These are phyloP conservation scores for Suricata suricatta DNA, from an alignment of 2,113 vertebrate species.

Conservation along the genomic window DNA sequence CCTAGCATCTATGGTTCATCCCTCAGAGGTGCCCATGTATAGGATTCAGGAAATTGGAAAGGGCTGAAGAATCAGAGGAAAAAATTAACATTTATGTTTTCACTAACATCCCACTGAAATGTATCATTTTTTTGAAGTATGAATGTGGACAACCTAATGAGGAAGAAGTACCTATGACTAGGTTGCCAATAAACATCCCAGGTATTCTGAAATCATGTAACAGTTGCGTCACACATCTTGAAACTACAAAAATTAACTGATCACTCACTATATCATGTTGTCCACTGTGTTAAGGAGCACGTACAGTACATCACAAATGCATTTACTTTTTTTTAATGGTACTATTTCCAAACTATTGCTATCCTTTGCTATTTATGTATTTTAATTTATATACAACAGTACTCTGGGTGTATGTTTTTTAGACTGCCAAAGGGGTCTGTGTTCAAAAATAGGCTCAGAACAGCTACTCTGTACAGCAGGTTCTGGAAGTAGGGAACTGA, in stretches of 20 bases:
- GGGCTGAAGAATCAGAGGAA: not conserved
- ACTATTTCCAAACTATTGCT: constrained; percentile 19
- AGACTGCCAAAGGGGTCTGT: not conserved
- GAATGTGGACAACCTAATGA: not conserved
- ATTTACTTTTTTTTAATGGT: constrained; percentile 36
- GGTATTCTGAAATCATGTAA: not conserved
- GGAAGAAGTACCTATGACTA: not conserved
- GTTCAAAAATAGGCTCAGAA: constrained; percentile 2
- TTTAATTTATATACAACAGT: constrained; percentile 9
- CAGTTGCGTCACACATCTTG: not conserved
- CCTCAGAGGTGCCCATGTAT: not conserved
- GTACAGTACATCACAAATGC: not conserved
- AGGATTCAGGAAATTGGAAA: not conserved
- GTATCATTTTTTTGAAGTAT: not conserved
- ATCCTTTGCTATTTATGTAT: not conserved
- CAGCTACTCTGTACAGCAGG: not conserved
- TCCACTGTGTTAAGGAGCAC: not conserved
- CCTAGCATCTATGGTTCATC: not conserved
- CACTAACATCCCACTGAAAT: not conserved
- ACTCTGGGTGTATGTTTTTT: not conserved
- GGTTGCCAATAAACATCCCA: not conserved
- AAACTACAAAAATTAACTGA: constrained; percentile 10
- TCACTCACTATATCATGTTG: not conserved
- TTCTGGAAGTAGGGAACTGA: not conserved
- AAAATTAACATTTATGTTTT: not conserved